A percentile compares a stretch with the other conserved stretches of the same genome.
phyloP scores from a whole-genome alignment of 1,140 invertebrate genomes.

The Brachionus rotundiformis region DNA sequence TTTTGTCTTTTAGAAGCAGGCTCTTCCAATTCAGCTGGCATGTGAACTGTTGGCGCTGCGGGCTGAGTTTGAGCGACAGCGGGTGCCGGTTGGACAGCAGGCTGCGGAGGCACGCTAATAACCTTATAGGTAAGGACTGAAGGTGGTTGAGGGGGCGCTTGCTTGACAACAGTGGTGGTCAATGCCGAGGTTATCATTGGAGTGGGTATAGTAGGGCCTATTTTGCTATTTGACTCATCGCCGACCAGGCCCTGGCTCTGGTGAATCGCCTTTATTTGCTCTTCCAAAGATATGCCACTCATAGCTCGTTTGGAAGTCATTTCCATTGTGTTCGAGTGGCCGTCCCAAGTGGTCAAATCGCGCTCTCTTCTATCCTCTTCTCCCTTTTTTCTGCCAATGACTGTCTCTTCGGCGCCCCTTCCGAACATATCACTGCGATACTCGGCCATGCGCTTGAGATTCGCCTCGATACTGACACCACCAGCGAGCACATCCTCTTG shows the following conservation, averaged over 20 bases:
- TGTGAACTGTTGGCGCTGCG: constrained; percentile 54
- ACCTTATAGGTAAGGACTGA: background rate
- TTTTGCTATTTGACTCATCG: constrained; percentile 83
- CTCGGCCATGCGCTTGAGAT: constrained; percentile 91
- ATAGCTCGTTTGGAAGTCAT: constrained; percentile 80
- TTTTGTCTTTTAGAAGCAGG: constrained; percentile 80
- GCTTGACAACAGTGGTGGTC: constrained; percentile 22
- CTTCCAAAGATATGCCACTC: constrained; percentile 91
- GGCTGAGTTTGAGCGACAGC: constrained; percentile 53
- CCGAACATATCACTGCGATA: constrained; percentile 99
- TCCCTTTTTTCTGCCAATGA: constrained; percentile 97
- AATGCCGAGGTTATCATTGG: constrained; percentile 10
- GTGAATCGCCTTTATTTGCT: constrained; percentile 95
- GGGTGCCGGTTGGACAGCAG: constrained; percentile 50
- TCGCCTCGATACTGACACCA: constrained; percentile 86
- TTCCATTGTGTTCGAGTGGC: constrained; percentile 74
- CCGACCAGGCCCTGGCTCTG: constrained; percentile 87
- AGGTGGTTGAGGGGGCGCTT: constrained; percentile 55
- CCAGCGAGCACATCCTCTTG: constrained; percentile 72
- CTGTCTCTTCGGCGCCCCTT: constrained; percentile 89
- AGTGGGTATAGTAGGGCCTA: constrained; percentile 64
- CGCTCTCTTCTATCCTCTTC: constrained; percentile 78
- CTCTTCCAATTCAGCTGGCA: constrained; percentile 71
- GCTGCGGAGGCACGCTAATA: background rate
- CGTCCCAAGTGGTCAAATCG: constrained; percentile 93